phyloP scores from a whole-genome alignment of 2,888 invertebrate species.

The Rambutsinella grinnellia region DNA sequence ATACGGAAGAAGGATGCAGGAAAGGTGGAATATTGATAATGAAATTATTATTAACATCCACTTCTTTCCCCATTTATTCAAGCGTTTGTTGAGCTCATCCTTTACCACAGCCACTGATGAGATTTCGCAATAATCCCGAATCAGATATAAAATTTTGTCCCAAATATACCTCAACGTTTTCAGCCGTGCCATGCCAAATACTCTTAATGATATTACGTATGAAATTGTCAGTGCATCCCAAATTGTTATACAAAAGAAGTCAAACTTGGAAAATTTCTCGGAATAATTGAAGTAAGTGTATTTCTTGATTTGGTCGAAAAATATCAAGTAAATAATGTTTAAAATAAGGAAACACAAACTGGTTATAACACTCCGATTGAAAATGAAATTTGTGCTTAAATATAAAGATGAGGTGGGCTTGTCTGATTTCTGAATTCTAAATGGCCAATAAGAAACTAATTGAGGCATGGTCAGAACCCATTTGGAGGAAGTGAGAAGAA shows the following conservation, averaged over 20 bases:
- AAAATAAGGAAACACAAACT: neutral
- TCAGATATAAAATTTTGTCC: conserved; percentile 6
- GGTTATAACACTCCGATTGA: conserved; percentile 4
- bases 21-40: neutral
- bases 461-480: conserved; percentile 19
- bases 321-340: neutral
- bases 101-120: neutral
- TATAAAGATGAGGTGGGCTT: neutral
- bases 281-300: neutral
- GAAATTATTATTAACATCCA: neutral
- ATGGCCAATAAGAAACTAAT: conserved; percentile 18
- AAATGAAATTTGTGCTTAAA: neutral
- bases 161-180: conserved; percentile 13
- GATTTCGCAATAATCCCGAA: neutral
- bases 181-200: conserved; percentile 4
- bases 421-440: neutral
- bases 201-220: neutral
- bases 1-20: neutral
- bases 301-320: conserved; percentile 16
- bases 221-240: conserved; percentile 3
- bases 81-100: neutral
- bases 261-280: neutral
- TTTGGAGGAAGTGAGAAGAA: neutral
- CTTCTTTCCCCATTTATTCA: conserved; percentile 9
- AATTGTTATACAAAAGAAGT: neutral